A percentile compares a stretch with the other conserved stretches of the same genome.
These are phyloP conservation scores for Monopterus albus DNA, from an alignment of 2,113 vertebrate species.

Conservation along the genomic window DNA sequence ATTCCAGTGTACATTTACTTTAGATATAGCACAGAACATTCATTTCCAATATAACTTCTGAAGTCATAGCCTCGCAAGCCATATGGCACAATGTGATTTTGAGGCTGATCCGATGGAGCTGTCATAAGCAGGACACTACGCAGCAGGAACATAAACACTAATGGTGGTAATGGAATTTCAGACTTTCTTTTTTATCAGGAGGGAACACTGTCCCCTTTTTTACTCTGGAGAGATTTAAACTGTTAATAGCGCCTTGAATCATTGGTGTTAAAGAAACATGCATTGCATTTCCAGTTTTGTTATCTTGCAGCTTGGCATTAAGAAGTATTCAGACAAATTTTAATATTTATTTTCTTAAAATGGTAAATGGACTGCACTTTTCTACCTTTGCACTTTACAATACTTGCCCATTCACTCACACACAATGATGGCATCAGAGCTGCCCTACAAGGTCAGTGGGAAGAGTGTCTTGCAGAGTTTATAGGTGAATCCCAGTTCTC, in stretches of 20 bases:
- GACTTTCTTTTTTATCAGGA: slow-evolving; percentile 30
- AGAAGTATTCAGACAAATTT: neutral
- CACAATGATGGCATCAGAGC: too few species aligned
- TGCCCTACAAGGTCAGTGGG: too few species aligned
- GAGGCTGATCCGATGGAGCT: neutral
- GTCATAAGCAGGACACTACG: slow-evolving; percentile 1
- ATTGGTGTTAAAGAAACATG: slow-evolving; percentile 12
- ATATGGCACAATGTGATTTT: slow-evolving; percentile 37
- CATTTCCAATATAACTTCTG: slow-evolving; percentile 4
- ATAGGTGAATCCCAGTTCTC: too few species aligned
- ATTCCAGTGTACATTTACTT: slow-evolving; percentile 20
- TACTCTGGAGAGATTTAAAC: slow-evolving; percentile 22
- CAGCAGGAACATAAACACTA: slow-evolving; percentile 23
- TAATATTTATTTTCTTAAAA: too few species aligned
- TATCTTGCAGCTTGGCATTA: slow-evolving; percentile 2
- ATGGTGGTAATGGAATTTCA: slow-evolving; percentile 34
- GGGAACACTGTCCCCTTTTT: slow-evolving; percentile 7
- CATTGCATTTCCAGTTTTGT: slow-evolving; percentile 8
- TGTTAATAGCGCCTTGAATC: slow-evolving; percentile 2
- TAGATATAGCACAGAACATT: slow-evolving; percentile 4
- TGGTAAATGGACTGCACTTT: too few species aligned
- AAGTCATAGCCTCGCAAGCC: neutral
- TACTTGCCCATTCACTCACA: too few species aligned
- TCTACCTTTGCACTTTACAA: too few species aligned
- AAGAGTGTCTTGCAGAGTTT: too few species aligned